Evolutionary conservation across 2,113 vertebrate genomes (phyloP), one percentile per base, ranked within the genome.

Genomic region (Tetrao urogallus): DNA sequence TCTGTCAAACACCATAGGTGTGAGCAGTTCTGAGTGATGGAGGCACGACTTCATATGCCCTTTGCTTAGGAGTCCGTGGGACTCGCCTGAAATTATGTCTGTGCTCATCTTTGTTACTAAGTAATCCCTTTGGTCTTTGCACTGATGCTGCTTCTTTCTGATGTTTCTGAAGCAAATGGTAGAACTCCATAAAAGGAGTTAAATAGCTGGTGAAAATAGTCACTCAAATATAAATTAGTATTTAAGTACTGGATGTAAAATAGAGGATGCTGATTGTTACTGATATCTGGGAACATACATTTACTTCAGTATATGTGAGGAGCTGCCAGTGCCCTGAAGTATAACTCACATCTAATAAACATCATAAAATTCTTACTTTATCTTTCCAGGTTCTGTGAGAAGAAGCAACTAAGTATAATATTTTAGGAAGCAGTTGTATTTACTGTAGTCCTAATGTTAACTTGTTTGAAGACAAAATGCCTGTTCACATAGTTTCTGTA

Each of bases 401-500:
- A 94, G 88, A 43, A 80, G 63, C 81, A 92, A 13, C 45, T 28
- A 60, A 72, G 89, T 82, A 54, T 48, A 63, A 63, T 21, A 18
- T 78, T 90, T 65, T 54, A 56, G 87, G 67, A 79, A 83, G 58
- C 38, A 43, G 20, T 43, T 67, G 38, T 65, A 63, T 45, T 82
- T 34, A 8, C 17, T 66, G 12, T 34, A 79, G 56, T 34, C 36
- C 54, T 57, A 21, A 63, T 65, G 4, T 60, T 58, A 70, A 78
- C 11, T 72, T 64, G 18, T n/a, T 71, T 18, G 57, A 80, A 80
- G 79, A 58, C 50, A 94, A 94, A 36, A 98, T 98, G 98, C 90
- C 98, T 9, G 64, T 94, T 22, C 86, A 86, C 27, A 45, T 27
- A 5, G 45, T 88, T 50, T 69, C 73, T 63, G 67, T 61, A 6